Conservation (phyloP, 1,140 invertebrate species). For the Hyles vespertilio region DNA sequence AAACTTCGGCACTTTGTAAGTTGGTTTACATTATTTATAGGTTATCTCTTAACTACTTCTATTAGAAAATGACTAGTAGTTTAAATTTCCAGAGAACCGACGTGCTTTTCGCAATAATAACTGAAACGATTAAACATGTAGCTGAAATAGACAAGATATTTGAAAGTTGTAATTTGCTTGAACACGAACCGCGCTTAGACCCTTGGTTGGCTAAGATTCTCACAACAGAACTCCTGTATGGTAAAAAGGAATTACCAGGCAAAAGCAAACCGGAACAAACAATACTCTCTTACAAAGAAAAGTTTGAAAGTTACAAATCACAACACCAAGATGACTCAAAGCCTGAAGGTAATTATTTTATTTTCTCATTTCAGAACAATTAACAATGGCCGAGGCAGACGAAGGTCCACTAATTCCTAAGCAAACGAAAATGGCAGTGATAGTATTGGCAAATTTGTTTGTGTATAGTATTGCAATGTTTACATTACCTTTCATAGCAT, state of each 20-base stretch:
- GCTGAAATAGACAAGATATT: constrained; percentile 80
- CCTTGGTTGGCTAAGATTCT: constrained; percentile 84
- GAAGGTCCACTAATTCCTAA: constrained; percentile 59
- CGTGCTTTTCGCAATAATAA: constrained; percentile 83
- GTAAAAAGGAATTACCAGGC: constrained; percentile 81
- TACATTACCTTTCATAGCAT: constrained; percentile 85
- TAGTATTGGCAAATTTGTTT: constrained; percentile 80
- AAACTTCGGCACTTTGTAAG: constrained; percentile 78
- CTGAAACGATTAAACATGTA: constrained; percentile 82
- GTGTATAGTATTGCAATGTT: constrained; percentile 90
- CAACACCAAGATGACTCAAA: constrained; percentile 49
- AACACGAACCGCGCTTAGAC: constrained; percentile 82
- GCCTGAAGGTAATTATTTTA: constrained; percentile 65
- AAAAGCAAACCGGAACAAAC: constrained; percentile 83
- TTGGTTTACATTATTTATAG: constrained; percentile 20
- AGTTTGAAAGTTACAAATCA: constrained; percentile 53
- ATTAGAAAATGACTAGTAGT: constrained; percentile 16
- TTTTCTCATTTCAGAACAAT: constrained; percentile 64
- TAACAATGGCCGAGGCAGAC: constrained; percentile 61
- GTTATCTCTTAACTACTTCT: constrained; percentile 5
- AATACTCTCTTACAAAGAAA: constrained; percentile 80
- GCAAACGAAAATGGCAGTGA: constrained; percentile 64
- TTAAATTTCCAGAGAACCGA: constrained; percentile 80
- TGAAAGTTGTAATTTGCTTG: constrained; percentile 77
- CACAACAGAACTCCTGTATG: constrained; percentile 89